Base-by-base conservation (phyloP, 2,888 invertebrate genomes). In the Steromphala cineraria region DNA sequence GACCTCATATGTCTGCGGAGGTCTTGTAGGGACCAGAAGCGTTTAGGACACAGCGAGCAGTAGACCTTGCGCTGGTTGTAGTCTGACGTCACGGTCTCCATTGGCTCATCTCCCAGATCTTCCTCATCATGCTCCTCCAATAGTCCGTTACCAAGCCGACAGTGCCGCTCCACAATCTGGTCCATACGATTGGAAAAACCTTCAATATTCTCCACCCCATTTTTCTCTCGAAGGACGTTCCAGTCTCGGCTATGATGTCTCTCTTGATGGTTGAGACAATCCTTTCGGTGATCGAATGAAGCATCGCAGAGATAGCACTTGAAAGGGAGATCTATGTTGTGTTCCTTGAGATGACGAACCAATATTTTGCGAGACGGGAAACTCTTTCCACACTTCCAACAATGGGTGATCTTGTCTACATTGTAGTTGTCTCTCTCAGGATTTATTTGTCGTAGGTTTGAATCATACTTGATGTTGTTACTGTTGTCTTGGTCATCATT, bases 1-100 rank as follows among this genome's bases (percentile, higher is more conserved):
- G 98, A 98, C 24, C 98, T 95, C 97, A 98, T 98, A 93, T 98
- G 98, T 0, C 98, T 95, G 0, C 98, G 95, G 5, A 98, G 94
- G 93, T 98, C 98, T 92, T 98, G 98, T 0, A 98, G 97, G 0
- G 98, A 98, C 98, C 98, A 98, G 94, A 98, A 98, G 74, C 98
- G 96, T 83, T 98, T 96, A 92, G 98, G 95, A 93, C 98, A 98
- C 91, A 98, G 97, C 0, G 98, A 97, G 93, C 98, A 93, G 86
- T 90, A 91, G 31, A 93, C 91, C 84, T 93, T 92, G 53, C 91
- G 84, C 88, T 91, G 89, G 83, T 88, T 86, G 82, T 90, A 90
- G 82, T 90, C 90, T 24, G 89, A 87, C 0, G 89, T 86, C 40
- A 87, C 86, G 4, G 75, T 67, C 75, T 89, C 89, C 85, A 84